Base-by-base conservation (phyloP, 2,797 vertebrate genomes). In the Ara ararauna region DNA sequence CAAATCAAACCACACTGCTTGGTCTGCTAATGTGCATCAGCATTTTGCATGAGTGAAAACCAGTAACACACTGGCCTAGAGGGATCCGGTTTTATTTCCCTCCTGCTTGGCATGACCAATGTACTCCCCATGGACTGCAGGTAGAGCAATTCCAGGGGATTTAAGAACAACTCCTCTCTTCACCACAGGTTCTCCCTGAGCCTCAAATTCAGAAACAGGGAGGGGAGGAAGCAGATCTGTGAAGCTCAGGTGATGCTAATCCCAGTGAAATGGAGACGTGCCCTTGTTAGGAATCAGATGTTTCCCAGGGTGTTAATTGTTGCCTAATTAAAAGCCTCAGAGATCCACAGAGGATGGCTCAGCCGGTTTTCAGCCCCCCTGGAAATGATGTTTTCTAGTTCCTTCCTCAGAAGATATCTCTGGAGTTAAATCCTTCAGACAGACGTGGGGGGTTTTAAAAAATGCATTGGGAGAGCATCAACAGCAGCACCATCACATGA, bases 351-450 rank as follows among this genome's bases (percentile, higher is more conserved):
- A 82, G 80, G 54, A n/a, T 47, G 71, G 50, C 64, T 93, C 80
- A 73, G 82, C 76, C 47, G 48, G 13, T 85, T 95, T 36, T 29
- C 50, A 44, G 34, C 79, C 34, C 66, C 93, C 45, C 62, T 93
- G 93, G 90, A 84, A 94, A 88, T 10, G 6, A 10, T 75, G 70
- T 91, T 96, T 96, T 90, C 75, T 8, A 75, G 36, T 85, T 30
- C 21, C 87, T 1, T 84, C 83, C 42, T 68, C 89, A 54, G 80
- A 5, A 91, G 81, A 71, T 0, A 34, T 95, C 92, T 86, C 93
- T 60, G 9, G 94, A 91, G 94, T 81, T 40, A 50, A 95, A 96
- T 60, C 84, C 95, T 94, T 90, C 29, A 86, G 94, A 84, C 74
- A 90, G 85, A 44, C 32, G 54, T 10, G 40, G 62, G 62, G 58